phyloP scores from a whole-genome alignment of 2,797 vertebrate species.

The Leontocebus nigricollis region DNA sequence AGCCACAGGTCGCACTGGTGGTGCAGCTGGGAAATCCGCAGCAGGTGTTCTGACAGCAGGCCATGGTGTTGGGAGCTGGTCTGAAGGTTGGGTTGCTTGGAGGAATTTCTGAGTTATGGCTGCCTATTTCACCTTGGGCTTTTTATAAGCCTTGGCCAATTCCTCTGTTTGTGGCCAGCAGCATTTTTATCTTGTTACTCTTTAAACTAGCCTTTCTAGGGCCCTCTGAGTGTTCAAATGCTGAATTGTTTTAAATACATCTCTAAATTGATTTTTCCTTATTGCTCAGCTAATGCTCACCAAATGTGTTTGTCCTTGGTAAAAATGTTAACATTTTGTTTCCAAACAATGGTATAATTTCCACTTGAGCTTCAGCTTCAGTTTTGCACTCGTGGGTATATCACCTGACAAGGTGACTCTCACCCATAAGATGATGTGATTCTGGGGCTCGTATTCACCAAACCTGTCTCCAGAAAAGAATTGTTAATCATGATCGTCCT shows the following conservation, averaged over 20 bases:
- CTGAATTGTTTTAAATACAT: conserved; percentile 50
- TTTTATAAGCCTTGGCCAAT: conserved; percentile 56
- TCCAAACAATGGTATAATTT: conserved; percentile 44
- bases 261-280: conserved; percentile 43
- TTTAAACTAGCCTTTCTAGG: conserved; percentile 16
- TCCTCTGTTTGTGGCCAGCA: not conserved
- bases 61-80: conserved; percentile 46
- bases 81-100: not conserved
- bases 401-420: conserved; percentile 49
- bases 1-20: not conserved
- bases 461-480: not conserved
- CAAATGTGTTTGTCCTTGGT: not conserved
- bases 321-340: conserved; percentile 22
- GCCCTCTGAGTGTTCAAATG: not conserved
- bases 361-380: not conserved
- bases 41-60: conserved; percentile 54
- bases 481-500: not conserved
- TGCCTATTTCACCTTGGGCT: not conserved
- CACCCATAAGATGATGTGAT: not conserved
- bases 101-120: conserved; percentile 22
- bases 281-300: conserved; percentile 65
- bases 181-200: conserved; percentile 70
- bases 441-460: not conserved
- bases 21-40: conserved; percentile 66
- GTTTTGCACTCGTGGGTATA: not conserved